Evolutionary conservation across 2,888 invertebrate species (phyloP).

Genomic region (Bedellia somnulentella): DNA sequence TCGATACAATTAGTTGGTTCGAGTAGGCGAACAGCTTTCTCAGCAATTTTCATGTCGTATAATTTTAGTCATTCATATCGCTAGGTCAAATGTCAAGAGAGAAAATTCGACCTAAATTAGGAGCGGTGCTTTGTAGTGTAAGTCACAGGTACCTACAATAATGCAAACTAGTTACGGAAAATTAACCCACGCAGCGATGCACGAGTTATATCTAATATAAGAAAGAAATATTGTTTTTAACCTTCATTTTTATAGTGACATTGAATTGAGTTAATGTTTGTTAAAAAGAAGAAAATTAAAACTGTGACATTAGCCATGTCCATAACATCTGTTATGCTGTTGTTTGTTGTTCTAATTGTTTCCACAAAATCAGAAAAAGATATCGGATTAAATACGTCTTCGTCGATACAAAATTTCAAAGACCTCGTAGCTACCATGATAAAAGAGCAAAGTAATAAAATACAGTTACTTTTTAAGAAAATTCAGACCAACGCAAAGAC

Average conservation of each 20-base stretch:
- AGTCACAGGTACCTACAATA: constrained; percentile 4
- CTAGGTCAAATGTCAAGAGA: constrained; percentile 52
- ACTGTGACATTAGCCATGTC: constrained; percentile 30
- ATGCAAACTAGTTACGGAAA: constrained; percentile 8
- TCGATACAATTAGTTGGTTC: no score
- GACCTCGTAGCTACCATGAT: constrained; percentile 32
- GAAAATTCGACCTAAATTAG: constrained; percentile 12
- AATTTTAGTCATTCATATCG: no score
- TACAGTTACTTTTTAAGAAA: constrained; percentile 33
- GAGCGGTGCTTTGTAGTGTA: background rate
- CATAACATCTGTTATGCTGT: constrained; percentile 25
- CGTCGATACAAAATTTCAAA: constrained; percentile 29
- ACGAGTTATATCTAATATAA: constrained; percentile 24
- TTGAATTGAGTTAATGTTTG: constrained; percentile 30
- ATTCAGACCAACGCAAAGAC: constrained; percentile 39
- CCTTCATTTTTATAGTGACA: constrained; percentile 16
- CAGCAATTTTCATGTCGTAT: no score
- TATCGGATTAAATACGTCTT: constrained; percentile 15
- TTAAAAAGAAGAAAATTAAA: constrained; percentile 16
- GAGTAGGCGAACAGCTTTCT: no score
- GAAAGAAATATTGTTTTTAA: constrained; percentile 11
- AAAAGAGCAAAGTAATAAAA: constrained; percentile 40
- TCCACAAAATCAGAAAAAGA: constrained; percentile 24
- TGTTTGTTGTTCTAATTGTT: constrained; percentile 24
- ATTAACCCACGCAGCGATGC: constrained; percentile 35